Conservation (phyloP, 2,797 vertebrate genomes). For the Gymnothorax javanicus region DNA sequence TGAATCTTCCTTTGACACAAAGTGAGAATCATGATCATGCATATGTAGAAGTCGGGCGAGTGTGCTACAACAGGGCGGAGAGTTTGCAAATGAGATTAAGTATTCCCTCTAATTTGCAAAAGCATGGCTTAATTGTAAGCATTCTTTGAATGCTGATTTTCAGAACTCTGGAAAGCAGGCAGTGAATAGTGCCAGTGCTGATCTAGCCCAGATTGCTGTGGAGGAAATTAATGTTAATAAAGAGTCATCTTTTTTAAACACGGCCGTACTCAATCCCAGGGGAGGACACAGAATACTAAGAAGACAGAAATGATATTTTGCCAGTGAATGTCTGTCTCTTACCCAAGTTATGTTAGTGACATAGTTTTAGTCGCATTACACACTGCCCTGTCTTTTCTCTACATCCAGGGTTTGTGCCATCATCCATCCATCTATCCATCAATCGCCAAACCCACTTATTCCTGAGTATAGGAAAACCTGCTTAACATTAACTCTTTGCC, state of each 20-base stretch:
- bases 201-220: background rate
- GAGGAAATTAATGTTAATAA: background rate
- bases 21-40: background rate
- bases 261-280: background rate
- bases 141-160: background rate
- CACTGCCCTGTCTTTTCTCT: background rate
- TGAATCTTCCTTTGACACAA: background rate
- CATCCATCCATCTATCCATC: too few relatives aligned
- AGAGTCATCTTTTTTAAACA: background rate
- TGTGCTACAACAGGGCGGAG: background rate
- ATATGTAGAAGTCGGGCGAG: background rate
- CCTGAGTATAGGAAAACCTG: too few relatives aligned
- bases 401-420: background rate
- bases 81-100: background rate
- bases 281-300: background rate
- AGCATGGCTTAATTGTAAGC: background rate
- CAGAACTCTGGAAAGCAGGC: background rate
- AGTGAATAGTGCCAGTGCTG: background rate
- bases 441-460: too few relatives aligned
- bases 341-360: background rate
- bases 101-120: background rate
- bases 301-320: background rate
- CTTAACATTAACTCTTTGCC: too few relatives aligned
- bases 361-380: background rate
- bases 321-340: background rate